Evolutionary conservation across 2,888 invertebrate species (phyloP), one percentile per base, ranked within the genome.

Genomic region (Steinernema hermaphroditum): DNA sequence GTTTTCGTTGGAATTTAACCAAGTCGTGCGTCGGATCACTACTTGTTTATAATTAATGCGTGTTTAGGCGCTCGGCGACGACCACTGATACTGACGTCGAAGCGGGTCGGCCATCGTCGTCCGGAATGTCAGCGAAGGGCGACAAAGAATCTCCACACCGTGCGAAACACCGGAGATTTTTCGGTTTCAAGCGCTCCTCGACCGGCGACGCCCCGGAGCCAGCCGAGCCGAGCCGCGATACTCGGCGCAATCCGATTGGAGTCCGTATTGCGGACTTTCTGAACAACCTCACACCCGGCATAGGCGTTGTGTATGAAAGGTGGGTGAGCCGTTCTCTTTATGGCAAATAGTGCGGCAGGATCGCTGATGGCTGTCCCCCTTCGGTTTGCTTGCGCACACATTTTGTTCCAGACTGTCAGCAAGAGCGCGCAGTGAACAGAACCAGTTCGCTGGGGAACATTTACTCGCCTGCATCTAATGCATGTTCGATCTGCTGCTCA

Each of bases 381-480:
- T 32, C 27, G 32, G 12, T 62, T 62, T 32, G 29, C 62, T 16
- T 16, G 32, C 6, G 22, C 22, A 12, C 24, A 22, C 22, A 12
- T 50, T n/a, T 22, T 50, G 50, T 50, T 50, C 50, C 50, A 50
- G 50, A 50, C 22, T 24, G 19, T 8, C 1, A 24, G 50, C 54
- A 24, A 50, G 50, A 4, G 62, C 62, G 32, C 62, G 62, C 27
- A 62, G 16, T 27, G 62, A 16, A 62, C 62, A 34, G 62, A 62
- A 62, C 62, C 62, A 62, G 62, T 62, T 62, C 34, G 62, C 32
- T 62, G 62, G 62, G 34, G 62, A 62, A 62, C 62, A 62, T 62
- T 62, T 34, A 62, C 62, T 62, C 29, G 62, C 32, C 62, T 16
- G 46, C 32, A 62, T 29, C 62, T 24, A 24, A 54, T 54, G 24